Base-by-base conservation (phyloP, 2,888 invertebrate species). In the Mythimna impura region DNA sequence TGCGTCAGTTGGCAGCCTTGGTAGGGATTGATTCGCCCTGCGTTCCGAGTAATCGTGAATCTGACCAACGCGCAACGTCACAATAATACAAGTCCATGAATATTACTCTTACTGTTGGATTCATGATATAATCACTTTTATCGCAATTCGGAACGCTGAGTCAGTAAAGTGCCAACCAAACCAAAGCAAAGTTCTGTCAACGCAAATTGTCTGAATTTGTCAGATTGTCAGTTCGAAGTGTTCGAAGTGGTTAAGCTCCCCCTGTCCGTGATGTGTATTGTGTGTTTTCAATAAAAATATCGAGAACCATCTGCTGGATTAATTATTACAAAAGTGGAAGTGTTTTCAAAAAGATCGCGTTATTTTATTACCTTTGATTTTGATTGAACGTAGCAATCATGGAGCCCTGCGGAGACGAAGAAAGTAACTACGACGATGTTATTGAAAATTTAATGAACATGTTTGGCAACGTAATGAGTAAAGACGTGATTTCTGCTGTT, bases 401-500 rank as follows among this genome's bases (percentile, higher is more conserved):
- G 86, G 86, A 82, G 64, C 60, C 62, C 57, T 52, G 43, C 22
- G 71, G 76, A 72, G 71, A 83, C 61, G 76, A 75, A 82, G 75
- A 77, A 64, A 78, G 34, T 63, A 77, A 89, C 71, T 89, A 84
- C 73, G 71, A 77, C 62, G 86, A 88, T 66, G 88, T 93, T 86
- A 87, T 93, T 70, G 91, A 93, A 30, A 89, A 88, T 72, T 82
- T 96, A 67, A 75, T 87, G 61, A 89, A 86, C 72, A 93, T 95
- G 90, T 96, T 96, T 68, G 93, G 93, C 6, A 85, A 90, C 76
- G 87, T 91, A 36, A 76, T 95, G 71, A 91, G 84, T 76, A 87
- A 81, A 79, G 94, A 93, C 69, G 92, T 92, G n/a, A 92, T 95
- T 61, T 78, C 79, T 66, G 86, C 93, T 22, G 86, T 96, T 22